Evolutionary conservation across 2,888 invertebrate species (phyloP), one percentile per base, ranked within the genome.

Genomic region (Eristalis intricaria): DNA sequence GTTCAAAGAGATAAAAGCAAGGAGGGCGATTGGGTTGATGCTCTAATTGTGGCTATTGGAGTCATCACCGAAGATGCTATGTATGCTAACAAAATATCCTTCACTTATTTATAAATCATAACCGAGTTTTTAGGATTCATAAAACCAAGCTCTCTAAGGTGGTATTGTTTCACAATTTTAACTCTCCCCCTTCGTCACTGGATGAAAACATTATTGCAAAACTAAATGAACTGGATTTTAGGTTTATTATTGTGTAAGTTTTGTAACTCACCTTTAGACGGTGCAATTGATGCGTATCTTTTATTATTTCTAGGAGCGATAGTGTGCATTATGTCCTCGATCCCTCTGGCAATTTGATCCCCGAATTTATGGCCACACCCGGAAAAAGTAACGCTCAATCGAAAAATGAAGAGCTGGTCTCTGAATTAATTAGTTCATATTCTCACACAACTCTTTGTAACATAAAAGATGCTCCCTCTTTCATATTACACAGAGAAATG

Each of bases 1-100:
- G 90, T 92, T 1, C 89, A 90, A 91, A 93, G 94, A 56, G 92
- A 94, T 11, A 84, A 90, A 0, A 92, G 93, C n/a, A 92, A 93
- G 15, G 91, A 90, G 77, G 95, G 95, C 1, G 95, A 96, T 90
- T 96, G 96, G 95, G 92, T 96, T 88, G 95, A 96, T 92, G 94
- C 94, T 1, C 90, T 96, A 0, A 90, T 94, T 43, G 94, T 95
- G 13, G 95, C 95, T 4, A 93, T 94, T 76, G 93, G 94, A 65
- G 92, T 94, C 89, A 93, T 95, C 61, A 93, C 93, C 81, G 92
- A 40, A 1, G 90, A 93, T 89, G 91, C 91, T 26, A 75, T 88
- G 90, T 92, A 89, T 81, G 89, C 88, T 23, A 40, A 40, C 11
- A 50, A 32, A 32, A 10, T 13, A 8, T 77, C 43, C 19, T 32